Percentiles rank a stretch among this genome's conserved stretches.
These are phyloP conservation scores for Cataglyphis hispanica DNA, from an alignment of 1,140 invertebrate species.

Conservation along the genomic window DNA sequence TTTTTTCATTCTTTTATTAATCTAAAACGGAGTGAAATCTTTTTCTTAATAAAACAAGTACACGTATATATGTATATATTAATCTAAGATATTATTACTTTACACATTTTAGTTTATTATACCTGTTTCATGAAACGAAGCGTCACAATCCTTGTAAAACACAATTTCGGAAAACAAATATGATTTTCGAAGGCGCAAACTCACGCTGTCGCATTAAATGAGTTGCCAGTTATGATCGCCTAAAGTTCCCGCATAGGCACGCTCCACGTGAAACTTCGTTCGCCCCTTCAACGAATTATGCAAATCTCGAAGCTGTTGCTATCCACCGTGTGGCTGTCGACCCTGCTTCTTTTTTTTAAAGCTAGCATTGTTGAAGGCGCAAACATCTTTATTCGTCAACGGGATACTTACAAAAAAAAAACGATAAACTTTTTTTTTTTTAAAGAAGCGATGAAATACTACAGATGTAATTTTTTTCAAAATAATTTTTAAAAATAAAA, in stretches of 20 bases:
- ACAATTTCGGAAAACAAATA: slow-evolving; percentile 69
- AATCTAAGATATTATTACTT: neutral
- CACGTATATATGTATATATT: no score
- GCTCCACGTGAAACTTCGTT: slow-evolving; percentile 65
- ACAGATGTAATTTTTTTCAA: slow-evolving; percentile 9
- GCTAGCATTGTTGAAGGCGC: slow-evolving; percentile 43
- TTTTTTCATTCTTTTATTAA: neutral
- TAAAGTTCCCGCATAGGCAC: slow-evolving; percentile 68
- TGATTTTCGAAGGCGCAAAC: slow-evolving; percentile 56
- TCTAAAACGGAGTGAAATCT: neutral
- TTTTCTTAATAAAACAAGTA: no score
- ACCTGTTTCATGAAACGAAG: slow-evolving; percentile 28
- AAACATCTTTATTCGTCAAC: slow-evolving; percentile 63
- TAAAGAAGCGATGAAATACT: neutral
- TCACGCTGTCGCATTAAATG: slow-evolving; percentile 69
- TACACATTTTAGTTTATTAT: neutral
- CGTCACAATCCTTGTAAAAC: slow-evolving; percentile 57
- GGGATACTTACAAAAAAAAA: slow-evolving; percentile 2
- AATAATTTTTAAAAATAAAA: slow-evolving; percentile 6
- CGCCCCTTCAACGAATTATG: slow-evolving; percentile 71
- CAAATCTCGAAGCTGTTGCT: slow-evolving; percentile 67
- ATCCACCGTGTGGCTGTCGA: slow-evolving; percentile 40
- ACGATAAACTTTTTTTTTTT: neutral
- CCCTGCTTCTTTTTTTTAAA: slow-evolving; percentile 23
- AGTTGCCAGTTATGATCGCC: slow-evolving; percentile 75